phyloP scores from a whole-genome alignment of 2,797 vertebrate species.

The Poecilia velifera region DNA sequence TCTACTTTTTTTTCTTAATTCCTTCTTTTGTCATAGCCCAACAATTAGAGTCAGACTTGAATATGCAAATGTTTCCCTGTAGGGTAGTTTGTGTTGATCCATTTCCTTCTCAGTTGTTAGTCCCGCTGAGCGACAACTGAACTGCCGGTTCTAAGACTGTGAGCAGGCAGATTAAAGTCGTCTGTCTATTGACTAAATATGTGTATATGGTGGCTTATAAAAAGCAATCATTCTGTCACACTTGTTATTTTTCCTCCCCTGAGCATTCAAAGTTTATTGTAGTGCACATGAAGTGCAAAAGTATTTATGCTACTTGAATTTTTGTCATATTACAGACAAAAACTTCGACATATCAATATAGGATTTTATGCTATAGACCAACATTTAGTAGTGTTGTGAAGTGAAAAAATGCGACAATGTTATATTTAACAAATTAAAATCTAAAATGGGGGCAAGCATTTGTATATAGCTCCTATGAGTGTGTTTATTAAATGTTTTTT shows the following conservation, averaged over 20 bases:
- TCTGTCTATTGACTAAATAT: constrained; percentile 63
- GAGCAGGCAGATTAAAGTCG: constrained; percentile 70
- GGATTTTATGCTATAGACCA: neutral
- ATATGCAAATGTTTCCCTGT: neutral
- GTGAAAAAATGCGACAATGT: neutral
- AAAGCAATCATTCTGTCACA: constrained; percentile 29
- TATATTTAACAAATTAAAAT: neutral
- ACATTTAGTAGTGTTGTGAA: neutral
- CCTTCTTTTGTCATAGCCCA: constrained; percentile 40
- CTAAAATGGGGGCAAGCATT: neutral
- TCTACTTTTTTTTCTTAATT: constrained; percentile 22
- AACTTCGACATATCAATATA: neutral
- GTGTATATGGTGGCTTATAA: constrained; percentile 42
- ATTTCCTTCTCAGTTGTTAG: constrained; percentile 63
- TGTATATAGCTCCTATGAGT: neutral
- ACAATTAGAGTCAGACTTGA: constrained; percentile 41
- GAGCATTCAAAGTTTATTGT: constrained; percentile 8
- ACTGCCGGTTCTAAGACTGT: constrained; percentile 54
- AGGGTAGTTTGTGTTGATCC: constrained; percentile 47
- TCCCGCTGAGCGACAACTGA: constrained; percentile 61
- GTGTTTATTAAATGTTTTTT: neutral
- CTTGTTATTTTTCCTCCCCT: constrained; percentile 31
- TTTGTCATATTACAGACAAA: neutral
- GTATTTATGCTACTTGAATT: neutral
- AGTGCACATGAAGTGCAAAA: neutral